phyloP scores from a whole-genome alignment of 2,797 vertebrate species.

The Hippocampus kuda region DNA sequence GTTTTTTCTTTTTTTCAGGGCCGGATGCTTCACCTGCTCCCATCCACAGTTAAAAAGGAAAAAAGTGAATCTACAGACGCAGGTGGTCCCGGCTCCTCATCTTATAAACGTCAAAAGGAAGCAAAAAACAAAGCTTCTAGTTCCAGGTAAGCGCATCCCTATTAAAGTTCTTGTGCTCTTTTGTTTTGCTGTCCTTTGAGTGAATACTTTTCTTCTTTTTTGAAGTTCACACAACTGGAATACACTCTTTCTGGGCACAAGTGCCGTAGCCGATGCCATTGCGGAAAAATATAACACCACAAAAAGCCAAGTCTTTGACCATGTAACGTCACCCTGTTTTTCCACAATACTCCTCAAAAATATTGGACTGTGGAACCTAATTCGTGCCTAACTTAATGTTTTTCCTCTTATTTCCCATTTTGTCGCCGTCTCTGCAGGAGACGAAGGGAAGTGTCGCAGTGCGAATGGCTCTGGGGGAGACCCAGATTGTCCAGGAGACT shows the following conservation, averaged over 20 bases:
- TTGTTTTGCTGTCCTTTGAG: not conserved
- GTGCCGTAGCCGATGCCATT: slow-evolving; percentile 84
- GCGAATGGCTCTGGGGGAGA: slow-evolving; percentile 89
- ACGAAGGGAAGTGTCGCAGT: slow-evolving; percentile 86
- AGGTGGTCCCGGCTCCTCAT: slow-evolving; percentile 60
- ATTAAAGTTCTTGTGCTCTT: not conserved
- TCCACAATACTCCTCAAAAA: not conserved
- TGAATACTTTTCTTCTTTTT: not conserved
- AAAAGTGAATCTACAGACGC: slow-evolving; percentile 58
- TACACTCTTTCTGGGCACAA: slow-evolving; percentile 84
- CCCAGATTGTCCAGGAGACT: slow-evolving; percentile 89
- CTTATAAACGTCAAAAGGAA: slow-evolving; percentile 85
- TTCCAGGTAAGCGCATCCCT: slow-evolving; percentile 66
- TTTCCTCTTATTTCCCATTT: not conserved
- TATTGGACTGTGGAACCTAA: not conserved
- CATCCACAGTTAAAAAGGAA: slow-evolving; percentile 84
- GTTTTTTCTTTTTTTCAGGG: slow-evolving; percentile 63
- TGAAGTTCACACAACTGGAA: slow-evolving; percentile 96
- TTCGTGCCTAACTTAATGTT: not conserved
- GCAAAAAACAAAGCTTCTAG: slow-evolving; percentile 84
- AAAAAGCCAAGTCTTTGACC: slow-evolving; percentile 91
- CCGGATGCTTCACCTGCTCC: slow-evolving; percentile 85
- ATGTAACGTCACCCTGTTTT: slow-evolving; percentile 50
- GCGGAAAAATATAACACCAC: slow-evolving; percentile 88
- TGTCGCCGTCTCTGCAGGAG: slow-evolving; percentile 64